A percentile compares a stretch with the other conserved stretches of the same genome.
Conservation (phyloP, 2,797 vertebrate species). For the Chromobotia macracanthus region DNA sequence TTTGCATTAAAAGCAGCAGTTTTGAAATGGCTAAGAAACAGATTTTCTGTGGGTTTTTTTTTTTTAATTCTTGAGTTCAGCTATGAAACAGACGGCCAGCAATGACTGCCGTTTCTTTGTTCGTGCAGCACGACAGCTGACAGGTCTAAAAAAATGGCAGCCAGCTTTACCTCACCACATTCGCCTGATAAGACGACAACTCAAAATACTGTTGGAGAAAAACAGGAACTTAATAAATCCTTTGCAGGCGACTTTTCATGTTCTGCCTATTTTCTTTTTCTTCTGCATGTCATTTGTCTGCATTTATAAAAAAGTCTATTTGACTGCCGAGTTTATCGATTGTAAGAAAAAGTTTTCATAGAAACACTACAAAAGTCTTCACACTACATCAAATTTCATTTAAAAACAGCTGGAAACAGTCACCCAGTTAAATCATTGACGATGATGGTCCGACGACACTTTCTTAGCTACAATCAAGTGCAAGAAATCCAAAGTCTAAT, state of each 20-base stretch:
- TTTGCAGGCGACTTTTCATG: slow-evolving; percentile 47
- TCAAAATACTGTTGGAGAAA: slow-evolving; percentile 53
- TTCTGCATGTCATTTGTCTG: neutral
- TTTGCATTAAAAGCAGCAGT: neutral
- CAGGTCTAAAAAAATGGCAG: slow-evolving; percentile 38
- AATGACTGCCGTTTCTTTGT: neutral
- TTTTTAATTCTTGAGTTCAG: slow-evolving; percentile 1
- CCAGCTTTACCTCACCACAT: slow-evolving; percentile 60
- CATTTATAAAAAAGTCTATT: slow-evolving; percentile 9
- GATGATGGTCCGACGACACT: slow-evolving; percentile 64
- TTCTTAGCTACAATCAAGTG: slow-evolving; percentile 47
- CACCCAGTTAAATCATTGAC: slow-evolving; percentile 73
- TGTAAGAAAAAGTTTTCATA: neutral
- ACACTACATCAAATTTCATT: slow-evolving; percentile 64
- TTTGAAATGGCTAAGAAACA: neutral
- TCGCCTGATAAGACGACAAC: slow-evolving; percentile 61
- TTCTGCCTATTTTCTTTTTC: slow-evolving; percentile 37
- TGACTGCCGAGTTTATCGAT: slow-evolving; percentile 11
- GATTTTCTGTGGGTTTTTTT: neutral
- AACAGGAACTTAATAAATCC: slow-evolving; percentile 49
- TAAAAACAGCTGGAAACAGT: slow-evolving; percentile 74
- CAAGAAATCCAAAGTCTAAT: neutral
- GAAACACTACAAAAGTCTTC: slow-evolving; percentile 25
- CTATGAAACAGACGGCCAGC: neutral
- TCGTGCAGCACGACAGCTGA: slow-evolving; percentile 46